Base-by-base conservation (phyloP, 2,888 invertebrate genomes). In the Temnothorax ravouxi region DNA sequence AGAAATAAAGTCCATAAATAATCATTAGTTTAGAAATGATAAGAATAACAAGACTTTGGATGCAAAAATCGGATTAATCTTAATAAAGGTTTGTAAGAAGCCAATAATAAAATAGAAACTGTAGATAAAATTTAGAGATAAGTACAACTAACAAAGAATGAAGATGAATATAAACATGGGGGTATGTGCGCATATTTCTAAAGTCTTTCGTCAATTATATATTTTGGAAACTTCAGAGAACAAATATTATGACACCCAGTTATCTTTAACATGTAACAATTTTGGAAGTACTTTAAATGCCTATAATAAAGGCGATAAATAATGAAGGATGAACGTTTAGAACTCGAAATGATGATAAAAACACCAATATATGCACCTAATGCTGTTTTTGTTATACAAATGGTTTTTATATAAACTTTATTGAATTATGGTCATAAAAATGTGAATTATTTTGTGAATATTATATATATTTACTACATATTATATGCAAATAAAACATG, bases 371-470 rank as follows among this genome's bases (percentile, higher is more conserved):
- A 44, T 88, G 89, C 92, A 91, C 88, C 91, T 93, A 91, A 38
- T 89, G 72, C 85, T 88, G 83, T 89, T 93, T 92, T 93, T 94
- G 93, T 94, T 93, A 94, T 90, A 86, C 89, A 93, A 93, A 92
- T 91, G 89, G 93, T 92, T 94, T 56, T 94, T 93, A 91, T 93
- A 94, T 91, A 93, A 92, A 94, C 92, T 94, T 94, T 93, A 93
- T 94, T 91, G 91, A 87, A 79, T 80, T 61, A 77, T 81, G 56
- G 47, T 80, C 59, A 76, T 18, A 59, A 59, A 59, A 47, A 18
- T 83, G 59, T 69, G 86, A 85, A 83, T 80, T 88, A 85, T 77
- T 87, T 92, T 94, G 94, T 94, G 94, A 94, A 94, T 94, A 94
- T 88, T 94, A 93, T 93, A 94, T 91, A 94, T 94, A 93, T 93